Conservation (phyloP, 2,888 invertebrate genomes). For the Noctua pronuba region DNA sequence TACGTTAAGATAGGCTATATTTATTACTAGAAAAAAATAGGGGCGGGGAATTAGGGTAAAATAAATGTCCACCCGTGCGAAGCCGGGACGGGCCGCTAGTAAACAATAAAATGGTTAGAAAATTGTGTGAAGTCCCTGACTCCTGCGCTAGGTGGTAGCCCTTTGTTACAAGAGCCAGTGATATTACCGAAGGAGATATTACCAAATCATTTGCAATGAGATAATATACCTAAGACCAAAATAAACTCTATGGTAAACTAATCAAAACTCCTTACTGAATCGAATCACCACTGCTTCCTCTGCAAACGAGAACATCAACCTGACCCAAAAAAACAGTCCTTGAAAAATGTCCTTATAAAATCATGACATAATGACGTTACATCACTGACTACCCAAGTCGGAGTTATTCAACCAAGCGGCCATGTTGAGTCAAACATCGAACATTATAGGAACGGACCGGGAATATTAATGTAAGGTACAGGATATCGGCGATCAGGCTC, state of each 20-base stretch:
- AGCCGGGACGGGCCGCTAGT: no score
- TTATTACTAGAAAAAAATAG: no score
- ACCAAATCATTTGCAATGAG: no score
- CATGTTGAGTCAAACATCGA: conserved; percentile 18
- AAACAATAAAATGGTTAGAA: no score
- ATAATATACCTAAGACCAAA: no score
- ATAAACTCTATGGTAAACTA: neutral
- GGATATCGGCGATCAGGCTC: conserved; percentile 77
- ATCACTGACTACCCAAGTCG: conserved; percentile 16
- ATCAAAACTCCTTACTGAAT: neutral
- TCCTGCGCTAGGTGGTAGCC: no score
- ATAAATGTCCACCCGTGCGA: no score
- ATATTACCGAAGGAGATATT: no score
- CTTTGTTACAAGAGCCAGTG: no score
- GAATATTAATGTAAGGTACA: conserved; percentile 65
- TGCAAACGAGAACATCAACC: neutral
- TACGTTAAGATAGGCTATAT: no score
- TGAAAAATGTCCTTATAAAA: conserved; percentile 17
- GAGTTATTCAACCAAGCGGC: conserved; percentile 38
- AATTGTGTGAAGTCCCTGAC: no score
- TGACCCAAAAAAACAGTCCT: conserved; percentile 28
- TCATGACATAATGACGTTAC: conserved; percentile 39
- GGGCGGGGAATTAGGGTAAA: no score
- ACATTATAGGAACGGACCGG: conserved; percentile 39
- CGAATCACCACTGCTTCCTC: neutral